Evolutionary conservation across 2,797 vertebrate genomes (phyloP).

Genomic region (Lophotriccus pileatus): DNA sequence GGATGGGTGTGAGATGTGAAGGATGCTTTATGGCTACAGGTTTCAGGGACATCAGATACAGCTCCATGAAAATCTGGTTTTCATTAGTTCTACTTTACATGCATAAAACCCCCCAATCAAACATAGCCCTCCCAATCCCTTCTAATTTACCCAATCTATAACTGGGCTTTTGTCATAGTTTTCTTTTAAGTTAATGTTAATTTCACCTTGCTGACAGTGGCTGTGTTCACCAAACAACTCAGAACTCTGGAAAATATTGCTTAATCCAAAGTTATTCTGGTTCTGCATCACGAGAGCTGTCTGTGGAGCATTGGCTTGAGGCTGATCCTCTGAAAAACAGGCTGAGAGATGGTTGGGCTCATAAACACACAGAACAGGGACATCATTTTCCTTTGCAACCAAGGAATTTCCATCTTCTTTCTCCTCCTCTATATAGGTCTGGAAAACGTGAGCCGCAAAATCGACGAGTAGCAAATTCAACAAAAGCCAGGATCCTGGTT

Average conservation of each 20-base stretch:
- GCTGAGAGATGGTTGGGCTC: neutral
- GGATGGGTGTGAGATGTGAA: neutral
- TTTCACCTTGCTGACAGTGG: slow-evolving; percentile 54
- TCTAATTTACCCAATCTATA: neutral
- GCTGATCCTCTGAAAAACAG: neutral
- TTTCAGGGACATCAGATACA: neutral
- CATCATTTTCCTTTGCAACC: neutral
- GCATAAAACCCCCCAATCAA: neutral
- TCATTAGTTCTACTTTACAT: neutral
- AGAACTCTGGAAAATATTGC: slow-evolving; percentile 30
- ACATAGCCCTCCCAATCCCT: neutral
- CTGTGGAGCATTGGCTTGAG: neutral
- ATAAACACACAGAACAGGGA: neutral
- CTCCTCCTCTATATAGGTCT: slow-evolving; percentile 68
- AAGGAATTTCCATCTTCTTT: slow-evolving; percentile 43
- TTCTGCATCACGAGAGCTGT: neutral
- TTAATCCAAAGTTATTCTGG: neutral
- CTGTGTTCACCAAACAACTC: slow-evolving; percentile 45
- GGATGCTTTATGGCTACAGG: neutral
- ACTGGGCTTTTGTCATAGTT: neutral
- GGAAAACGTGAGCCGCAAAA: slow-evolving; percentile 69
- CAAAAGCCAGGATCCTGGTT: slow-evolving; percentile 75
- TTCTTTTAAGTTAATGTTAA: neutral
- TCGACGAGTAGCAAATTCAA: slow-evolving; percentile 72
- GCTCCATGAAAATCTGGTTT: neutral